Evolutionary conservation across 2,888 invertebrate genomes (phyloP).

Genomic region (Eupelmus urozonus): DNA sequence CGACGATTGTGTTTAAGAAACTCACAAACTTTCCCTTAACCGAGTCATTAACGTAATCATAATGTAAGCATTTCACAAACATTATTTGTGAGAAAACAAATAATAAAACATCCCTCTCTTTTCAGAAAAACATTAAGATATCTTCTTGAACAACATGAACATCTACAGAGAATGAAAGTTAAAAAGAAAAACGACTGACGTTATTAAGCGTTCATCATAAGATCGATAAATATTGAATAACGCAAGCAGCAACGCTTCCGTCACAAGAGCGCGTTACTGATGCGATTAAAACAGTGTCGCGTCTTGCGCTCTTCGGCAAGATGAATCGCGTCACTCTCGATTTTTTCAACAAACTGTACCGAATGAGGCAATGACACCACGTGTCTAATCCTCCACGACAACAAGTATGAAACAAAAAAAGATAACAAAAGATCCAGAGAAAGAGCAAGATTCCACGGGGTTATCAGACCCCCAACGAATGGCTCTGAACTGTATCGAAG

Average conservation of each 20-base stretch:
- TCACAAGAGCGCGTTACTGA: neutral
- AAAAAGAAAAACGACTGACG: neutral
- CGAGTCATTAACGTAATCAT: too few species aligned
- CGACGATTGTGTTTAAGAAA: too few species aligned
- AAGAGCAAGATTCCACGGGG: constrained; percentile 7
- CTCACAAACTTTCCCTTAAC: too few species aligned
- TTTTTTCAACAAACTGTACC: neutral
- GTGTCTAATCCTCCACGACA: neutral
- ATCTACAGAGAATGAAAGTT: neutral
- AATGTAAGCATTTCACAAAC: too few species aligned
- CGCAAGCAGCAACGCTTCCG: neutral
- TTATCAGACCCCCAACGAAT: constrained; percentile 54
- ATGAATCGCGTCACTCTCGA: neutral
- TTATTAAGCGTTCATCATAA: neutral
- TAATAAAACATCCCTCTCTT: too few species aligned
- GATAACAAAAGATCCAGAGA: constrained; percentile 12
- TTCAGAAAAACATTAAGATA: too few species aligned
- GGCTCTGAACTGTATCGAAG: neutral
- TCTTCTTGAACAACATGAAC: neutral
- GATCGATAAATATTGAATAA: constrained; percentile 15
- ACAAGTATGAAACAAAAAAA: neutral
- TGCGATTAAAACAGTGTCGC: too few species aligned
- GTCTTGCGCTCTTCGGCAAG: neutral
- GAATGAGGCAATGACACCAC: neutral
- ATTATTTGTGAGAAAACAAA: too few species aligned